Percentiles rank a stretch among this genome's conserved stretches.
Conservation (phyloP, 1,140 invertebrate genomes). For the Drosophila melanica region DNA sequence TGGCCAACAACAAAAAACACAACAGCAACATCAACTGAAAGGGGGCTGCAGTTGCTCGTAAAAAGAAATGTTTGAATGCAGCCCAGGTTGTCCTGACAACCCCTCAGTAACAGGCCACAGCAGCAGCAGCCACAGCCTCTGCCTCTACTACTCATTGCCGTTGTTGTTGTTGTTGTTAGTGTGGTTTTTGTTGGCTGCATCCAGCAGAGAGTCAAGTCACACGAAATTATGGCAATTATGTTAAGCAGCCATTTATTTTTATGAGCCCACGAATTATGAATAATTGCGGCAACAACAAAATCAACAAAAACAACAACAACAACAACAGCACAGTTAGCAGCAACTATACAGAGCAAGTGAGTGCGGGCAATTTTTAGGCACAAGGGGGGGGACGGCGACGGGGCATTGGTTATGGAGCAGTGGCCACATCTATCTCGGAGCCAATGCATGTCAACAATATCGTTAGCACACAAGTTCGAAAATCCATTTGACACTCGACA, state of each 20-base stretch:
- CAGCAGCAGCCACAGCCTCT: not conserved
- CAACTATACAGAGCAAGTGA: not conserved
- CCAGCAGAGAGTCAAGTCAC: slow-evolving; percentile 63
- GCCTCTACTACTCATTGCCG: not conserved
- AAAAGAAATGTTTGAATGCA: slow-evolving; percentile 44
- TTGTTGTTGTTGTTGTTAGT: slow-evolving; percentile 15
- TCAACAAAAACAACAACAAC: slow-evolving; percentile 15
- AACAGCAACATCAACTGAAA: slow-evolving; percentile 9
- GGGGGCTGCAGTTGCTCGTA: slow-evolving; percentile 20
- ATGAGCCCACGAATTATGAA: slow-evolving; percentile 81
- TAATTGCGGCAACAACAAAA: slow-evolving; percentile 57
- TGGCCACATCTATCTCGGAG: not conserved
- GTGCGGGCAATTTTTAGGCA: not conserved
- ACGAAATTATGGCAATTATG: slow-evolving; percentile 81
- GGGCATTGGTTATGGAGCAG: not conserved
- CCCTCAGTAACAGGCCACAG: slow-evolving; percentile 24
- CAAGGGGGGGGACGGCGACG: not conserved
- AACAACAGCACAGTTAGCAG: slow-evolving; percentile 16
- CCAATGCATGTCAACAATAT: slow-evolving; percentile 41
- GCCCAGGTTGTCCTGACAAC: slow-evolving; percentile 33
- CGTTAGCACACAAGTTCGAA: slow-evolving; percentile 56
- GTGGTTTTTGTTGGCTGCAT: slow-evolving; percentile 20
- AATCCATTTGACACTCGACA: slow-evolving; percentile 66
- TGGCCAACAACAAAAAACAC: slow-evolving; percentile 23
- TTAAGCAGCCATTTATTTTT: slow-evolving; percentile 82